Evolutionary conservation across 2,113 vertebrate species (phyloP), one percentile per base, ranked within the genome.

Genomic region (Parotia lawesii): DNA sequence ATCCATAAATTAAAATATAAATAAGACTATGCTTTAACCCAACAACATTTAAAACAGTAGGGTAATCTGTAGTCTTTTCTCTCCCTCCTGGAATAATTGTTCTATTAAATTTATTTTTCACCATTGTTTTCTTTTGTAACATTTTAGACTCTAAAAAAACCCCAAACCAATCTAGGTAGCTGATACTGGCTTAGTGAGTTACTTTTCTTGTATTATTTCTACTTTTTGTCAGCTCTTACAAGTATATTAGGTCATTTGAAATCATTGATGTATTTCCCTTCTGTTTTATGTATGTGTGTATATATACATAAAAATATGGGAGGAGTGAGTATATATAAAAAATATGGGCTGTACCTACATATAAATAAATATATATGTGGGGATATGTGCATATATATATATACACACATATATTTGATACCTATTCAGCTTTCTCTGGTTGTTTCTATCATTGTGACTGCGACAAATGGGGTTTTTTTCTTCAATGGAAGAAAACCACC

Each of bases 301-400:
- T 28, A 22, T 53, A 37, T 50, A 13, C 21, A 58, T 31, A n/a
- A 54, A 75, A 69, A 20, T 20, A 48, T 3, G 11, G 44, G 2
- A 45, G 27, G 3, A 13, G 3, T 40, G 33, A 69, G 1, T 33
- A 2, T 47, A 64, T 16, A 24, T 24, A 18, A 60, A 51, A 50
- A 50, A n/a, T 28, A 29, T 12, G 17, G 22, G 6, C 12, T 33
- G 6, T n/a, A 31, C 19, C 4, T 13, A 4, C 12, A 27, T 3
- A 37, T 9, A 58, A 47, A 54, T 24, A 57, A 21, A 53, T 29
- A 35, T 13, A 24, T 29, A 16, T 22, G 4, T 12, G 4, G 5
- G 6, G 2, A 1, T n/a, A 12, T 40, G 17, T 44, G 10, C 6
- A 9, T 12, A 14, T 13, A 12, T 14, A 44, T 10, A 33, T 1